Base-by-base conservation (phyloP, 2,797 vertebrate species). In the Nothura maculosa region DNA sequence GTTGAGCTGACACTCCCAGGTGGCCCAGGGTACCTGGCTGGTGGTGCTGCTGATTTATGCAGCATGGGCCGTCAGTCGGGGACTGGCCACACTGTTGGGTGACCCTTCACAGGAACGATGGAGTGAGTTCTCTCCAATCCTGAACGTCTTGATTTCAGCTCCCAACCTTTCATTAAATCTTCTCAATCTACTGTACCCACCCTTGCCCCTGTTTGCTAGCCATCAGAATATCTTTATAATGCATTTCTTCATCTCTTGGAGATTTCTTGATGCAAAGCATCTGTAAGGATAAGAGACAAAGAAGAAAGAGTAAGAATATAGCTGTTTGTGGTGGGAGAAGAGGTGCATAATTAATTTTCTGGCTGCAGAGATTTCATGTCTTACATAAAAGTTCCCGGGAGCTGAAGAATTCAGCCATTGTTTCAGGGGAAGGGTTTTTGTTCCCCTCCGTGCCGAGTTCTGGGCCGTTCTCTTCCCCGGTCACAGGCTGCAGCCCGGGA, bases 71-170 rank as follows among this genome's bases (percentile, higher is more conserved):
- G 57, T 88, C 67, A 81, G 70, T 84, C 58, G 61, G 58, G 60
- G 45, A n/a, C 63, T 88, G 40, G 52, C 85, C 70, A 42, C 82
- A 38, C 78, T 42, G 38, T 91, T 72, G 66, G 75, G 36, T 92
- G 81, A 64, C 67, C 38, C 5, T 92, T 94, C 57, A 80, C 19
- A 74, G 75, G 77, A 95, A 87, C 34, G 60, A 27, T 67, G 36
- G 28, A 85, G 52, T 21, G 87, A 93, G 91, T 72, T 68, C 18
- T 80, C 68, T 45, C 24, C 15, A 66, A 17, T 81, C 81, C 72
- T 80, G 52, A 55, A 62, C 50, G 22, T 85, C 81, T 87, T 32
- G 2, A n/a, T 93, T 89, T 93, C 63, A 64, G 7, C 48, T 94
- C 77, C 42, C 75, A 78, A 50, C 57, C 63, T 70, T 42, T 88